Percentiles rank a stretch among this genome's conserved stretches.
phyloP scores from a whole-genome alignment of 1,140 invertebrate species.

The Carcinoscorpius rotundicauda region DNA sequence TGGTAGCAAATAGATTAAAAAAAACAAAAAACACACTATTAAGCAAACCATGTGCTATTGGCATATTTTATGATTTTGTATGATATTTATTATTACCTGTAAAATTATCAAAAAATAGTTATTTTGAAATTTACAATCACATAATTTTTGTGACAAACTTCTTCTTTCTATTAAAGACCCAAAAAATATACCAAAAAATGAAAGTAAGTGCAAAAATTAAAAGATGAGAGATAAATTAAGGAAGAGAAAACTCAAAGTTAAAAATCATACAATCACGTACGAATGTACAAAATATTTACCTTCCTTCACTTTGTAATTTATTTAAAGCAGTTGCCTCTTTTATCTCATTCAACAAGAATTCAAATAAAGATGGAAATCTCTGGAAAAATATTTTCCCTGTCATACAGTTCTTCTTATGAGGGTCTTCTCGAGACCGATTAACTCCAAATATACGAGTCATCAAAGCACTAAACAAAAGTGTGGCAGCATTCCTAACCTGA shows the following conservation, averaged over 20 bases:
- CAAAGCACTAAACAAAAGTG: slow-evolving; percentile 69
- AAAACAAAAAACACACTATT: too few species aligned
- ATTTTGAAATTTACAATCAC: too few species aligned
- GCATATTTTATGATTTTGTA: too few species aligned
- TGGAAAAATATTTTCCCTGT: slow-evolving; percentile 65
- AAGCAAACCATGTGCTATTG: too few species aligned
- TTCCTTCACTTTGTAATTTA: too few species aligned
- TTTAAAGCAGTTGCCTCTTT: slow-evolving; percentile 32
- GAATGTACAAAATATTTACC: slow-evolving; percentile 24
- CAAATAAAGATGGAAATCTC: slow-evolving; percentile 60
- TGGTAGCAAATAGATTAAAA: too few species aligned
- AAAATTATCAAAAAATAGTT: too few species aligned
- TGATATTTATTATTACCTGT: too few species aligned
- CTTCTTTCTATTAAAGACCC: too few species aligned
- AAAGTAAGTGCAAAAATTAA: background rate
- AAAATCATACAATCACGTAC: too few species aligned
- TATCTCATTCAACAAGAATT: slow-evolving; percentile 59
- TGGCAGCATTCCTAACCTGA: slow-evolving; percentile 62
- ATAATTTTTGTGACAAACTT: too few species aligned
- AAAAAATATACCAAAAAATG: slow-evolving; percentile 1
- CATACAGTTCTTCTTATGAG: slow-evolving; percentile 57
- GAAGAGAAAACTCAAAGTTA: background rate
- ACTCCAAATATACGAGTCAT: slow-evolving; percentile 83
- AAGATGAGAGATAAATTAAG: background rate
- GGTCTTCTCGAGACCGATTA: slow-evolving; percentile 51